These are phyloP conservation scores for Aphaenogaster rudis DNA, from an alignment of 1,140 invertebrate species.

Conservation along the genomic window DNA sequence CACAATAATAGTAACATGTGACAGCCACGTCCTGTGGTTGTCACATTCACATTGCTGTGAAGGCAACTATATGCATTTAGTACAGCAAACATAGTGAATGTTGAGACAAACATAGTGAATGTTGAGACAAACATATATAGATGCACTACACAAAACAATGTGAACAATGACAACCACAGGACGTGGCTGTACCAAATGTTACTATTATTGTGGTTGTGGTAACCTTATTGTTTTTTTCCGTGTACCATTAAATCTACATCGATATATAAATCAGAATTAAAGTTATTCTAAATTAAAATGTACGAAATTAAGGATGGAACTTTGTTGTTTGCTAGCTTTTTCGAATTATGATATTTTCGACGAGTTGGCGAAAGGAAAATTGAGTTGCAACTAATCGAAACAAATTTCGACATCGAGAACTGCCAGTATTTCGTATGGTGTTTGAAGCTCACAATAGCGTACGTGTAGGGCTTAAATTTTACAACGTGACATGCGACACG, in stretches of 20 bases:
- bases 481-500: neutral
- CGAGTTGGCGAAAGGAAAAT: neutral
- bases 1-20: too few relatives aligned
- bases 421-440: neutral
- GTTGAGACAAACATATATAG: too few relatives aligned
- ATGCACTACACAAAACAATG: too few relatives aligned
- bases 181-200: too few relatives aligned
- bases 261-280: neutral
- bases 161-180: too few relatives aligned
- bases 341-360: neutral
- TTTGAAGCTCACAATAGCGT: neutral
- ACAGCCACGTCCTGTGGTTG: too few relatives aligned
- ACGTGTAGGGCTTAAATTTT: neutral
- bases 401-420: neutral
- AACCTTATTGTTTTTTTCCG: too few relatives aligned
- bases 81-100: too few relatives aligned
- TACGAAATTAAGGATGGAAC: neutral
- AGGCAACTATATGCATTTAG: too few relatives aligned
- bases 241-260: neutral
- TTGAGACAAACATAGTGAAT: too few relatives aligned
- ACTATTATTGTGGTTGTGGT: too few relatives aligned
- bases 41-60: too few relatives aligned
- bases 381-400: neutral
- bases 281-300: neutral
- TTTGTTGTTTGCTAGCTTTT: neutral